phyloP scores from a whole-genome alignment of 1,140 invertebrate species.

The Nasonia longicornis region DNA sequence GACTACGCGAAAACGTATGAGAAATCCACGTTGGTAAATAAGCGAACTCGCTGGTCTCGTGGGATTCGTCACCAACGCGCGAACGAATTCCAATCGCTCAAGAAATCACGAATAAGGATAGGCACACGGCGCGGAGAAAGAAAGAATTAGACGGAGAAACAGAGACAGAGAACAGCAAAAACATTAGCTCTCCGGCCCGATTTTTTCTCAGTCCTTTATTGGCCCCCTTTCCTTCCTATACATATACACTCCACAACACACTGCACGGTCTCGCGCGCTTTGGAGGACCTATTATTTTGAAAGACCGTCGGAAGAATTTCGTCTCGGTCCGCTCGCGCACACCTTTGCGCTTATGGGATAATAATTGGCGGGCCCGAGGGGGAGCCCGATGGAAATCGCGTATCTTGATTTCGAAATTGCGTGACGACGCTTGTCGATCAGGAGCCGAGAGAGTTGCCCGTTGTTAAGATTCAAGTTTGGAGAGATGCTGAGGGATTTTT shows the following conservation, averaged over 20 bases:
- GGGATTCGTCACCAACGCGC: no score
- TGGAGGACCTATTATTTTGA: conserved; percentile 39
- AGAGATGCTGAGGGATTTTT: neutral
- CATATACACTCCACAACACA: neutral
- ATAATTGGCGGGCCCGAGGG: conserved; percentile 27
- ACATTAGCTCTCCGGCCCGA: neutral
- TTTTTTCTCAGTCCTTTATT: conserved; percentile 40
- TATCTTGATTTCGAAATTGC: conserved; percentile 39
- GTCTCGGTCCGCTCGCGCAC: neutral
- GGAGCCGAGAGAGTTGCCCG: neutral
- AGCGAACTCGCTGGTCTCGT: no score
- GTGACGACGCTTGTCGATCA: conserved; percentile 40
- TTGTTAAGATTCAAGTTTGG: no score
- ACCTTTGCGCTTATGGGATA: conserved; percentile 31
- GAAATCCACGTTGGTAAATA: no score
- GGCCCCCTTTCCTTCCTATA: conserved; percentile 15
- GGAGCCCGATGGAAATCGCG: conserved; percentile 15
- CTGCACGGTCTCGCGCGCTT: neutral
- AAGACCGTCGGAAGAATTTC: conserved; percentile 27
- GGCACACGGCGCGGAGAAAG: neutral
- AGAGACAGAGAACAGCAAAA: neutral
- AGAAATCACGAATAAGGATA: no score
- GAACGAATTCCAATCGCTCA: no score
- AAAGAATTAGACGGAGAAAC: neutral
- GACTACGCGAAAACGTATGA: no score